A percentile compares a stretch with the other conserved stretches of the same genome.
These are phyloP conservation scores for Halcyon smyrnensis DNA, from an alignment of 2,797 vertebrate species.

Conservation along the genomic window DNA sequence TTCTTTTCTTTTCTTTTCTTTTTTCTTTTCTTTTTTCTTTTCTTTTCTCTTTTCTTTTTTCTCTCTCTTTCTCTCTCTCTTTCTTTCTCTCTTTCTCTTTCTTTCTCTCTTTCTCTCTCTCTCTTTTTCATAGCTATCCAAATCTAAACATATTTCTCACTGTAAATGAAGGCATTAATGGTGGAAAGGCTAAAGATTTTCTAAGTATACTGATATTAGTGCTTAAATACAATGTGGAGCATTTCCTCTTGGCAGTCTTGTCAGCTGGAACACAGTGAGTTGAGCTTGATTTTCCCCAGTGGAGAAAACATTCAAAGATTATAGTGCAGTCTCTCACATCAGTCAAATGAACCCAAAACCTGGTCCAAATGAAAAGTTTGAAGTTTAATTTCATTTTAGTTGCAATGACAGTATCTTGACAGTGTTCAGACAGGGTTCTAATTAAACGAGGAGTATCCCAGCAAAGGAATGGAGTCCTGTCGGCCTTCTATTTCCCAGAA, in stretches of 20 bases:
- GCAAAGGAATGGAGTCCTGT: neutral
- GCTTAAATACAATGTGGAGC: neutral
- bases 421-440: neutral
- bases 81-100: no score
- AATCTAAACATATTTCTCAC: neutral
- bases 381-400: neutral
- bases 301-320: neutral
- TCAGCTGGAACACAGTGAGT: neutral
- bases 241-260: neutral
- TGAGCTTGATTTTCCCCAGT: neutral
- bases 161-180: neutral
- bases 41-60: no score
- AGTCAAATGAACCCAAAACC: neutral
- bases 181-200: neutral
- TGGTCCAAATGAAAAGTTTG: neutral
- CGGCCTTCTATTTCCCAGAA: neutral
- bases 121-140: neutral
- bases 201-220: neutral
- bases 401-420: neutral
- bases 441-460: neutral
- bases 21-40: no score
- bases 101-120: neutral
- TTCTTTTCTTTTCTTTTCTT: no score
- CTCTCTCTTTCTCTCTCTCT: no score
- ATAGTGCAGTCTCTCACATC: neutral